A percentile compares a stretch with the other conserved stretches of the same genome.
These are phyloP conservation scores for Slavum lentiscoides DNA, from an alignment of 2,888 invertebrate species.

Conservation along the genomic window DNA sequence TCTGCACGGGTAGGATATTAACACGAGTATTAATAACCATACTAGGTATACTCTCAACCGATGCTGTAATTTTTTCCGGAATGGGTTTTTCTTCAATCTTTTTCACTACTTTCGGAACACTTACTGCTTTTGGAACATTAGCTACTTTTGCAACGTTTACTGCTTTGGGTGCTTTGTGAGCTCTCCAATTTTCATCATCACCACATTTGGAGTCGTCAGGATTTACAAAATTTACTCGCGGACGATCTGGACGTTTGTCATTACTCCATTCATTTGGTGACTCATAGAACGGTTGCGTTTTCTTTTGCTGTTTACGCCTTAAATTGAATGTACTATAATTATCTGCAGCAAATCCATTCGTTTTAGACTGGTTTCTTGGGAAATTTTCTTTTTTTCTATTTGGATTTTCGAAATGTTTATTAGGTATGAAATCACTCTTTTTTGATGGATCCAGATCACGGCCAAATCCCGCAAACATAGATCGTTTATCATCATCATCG, in stretches of 20 bases:
- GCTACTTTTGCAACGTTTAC: constrained; percentile 17
- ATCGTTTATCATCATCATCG: constrained; percentile 51
- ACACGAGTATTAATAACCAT: constrained; percentile 29
- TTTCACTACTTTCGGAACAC: constrained; percentile 31
- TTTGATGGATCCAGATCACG: constrained; percentile 33
- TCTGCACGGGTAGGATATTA: constrained; percentile 1
- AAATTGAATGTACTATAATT: constrained; percentile 51
- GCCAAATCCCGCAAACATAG: constrained; percentile 37
- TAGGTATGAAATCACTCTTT: constrained; percentile 50
- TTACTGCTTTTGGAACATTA: background rate
- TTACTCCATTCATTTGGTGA: constrained; percentile 43
- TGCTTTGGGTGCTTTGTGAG: constrained; percentile 32
- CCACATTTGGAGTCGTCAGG: constrained; percentile 36
- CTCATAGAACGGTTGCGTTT: constrained; percentile 42
- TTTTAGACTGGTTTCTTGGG: constrained; percentile 33
- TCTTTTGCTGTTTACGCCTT: constrained; percentile 38
- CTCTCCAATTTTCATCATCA: constrained; percentile 44
- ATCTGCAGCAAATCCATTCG: constrained; percentile 38
- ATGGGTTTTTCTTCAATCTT: constrained; percentile 38
- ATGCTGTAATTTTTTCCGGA: constrained; percentile 23
- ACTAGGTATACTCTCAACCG: constrained; percentile 1
- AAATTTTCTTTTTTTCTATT: constrained; percentile 49
- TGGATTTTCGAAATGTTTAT: constrained; percentile 51
- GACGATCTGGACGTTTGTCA: constrained; percentile 40
- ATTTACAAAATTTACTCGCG: constrained; percentile 46